Conservation (phyloP, 1,140 invertebrate species). For the Augochlora pura region DNA sequence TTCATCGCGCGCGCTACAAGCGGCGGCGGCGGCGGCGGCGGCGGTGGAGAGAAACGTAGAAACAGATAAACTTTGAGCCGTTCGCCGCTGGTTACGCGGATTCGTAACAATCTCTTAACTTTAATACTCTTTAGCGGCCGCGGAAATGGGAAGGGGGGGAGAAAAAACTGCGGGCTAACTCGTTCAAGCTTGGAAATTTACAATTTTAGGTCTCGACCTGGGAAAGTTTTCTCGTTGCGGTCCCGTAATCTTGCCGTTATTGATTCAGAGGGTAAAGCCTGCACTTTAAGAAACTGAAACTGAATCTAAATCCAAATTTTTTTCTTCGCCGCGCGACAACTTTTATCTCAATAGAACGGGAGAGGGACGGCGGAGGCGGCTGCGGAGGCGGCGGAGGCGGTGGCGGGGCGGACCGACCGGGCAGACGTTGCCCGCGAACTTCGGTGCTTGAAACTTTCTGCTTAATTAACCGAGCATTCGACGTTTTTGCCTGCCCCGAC, state of each 20-base stretch:
- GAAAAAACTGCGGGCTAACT: conserved; percentile 28
- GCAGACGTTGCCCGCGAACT: not conserved
- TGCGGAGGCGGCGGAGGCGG: no score
- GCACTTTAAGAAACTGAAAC: conserved; percentile 14
- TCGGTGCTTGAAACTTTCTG: not conserved
- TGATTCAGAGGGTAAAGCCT: conserved; percentile 28
- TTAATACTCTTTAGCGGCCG: conserved; percentile 41
- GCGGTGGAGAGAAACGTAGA: no score
- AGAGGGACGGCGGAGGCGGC: no score
- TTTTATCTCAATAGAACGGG: conserved; percentile 8
- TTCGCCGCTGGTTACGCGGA: not conserved
- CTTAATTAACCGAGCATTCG: conserved; percentile 10
- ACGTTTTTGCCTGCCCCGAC: not conserved
- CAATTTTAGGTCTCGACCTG: conserved; percentile 38
- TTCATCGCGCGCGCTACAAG: not conserved
- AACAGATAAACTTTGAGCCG: conserved; percentile 6
- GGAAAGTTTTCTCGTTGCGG: conserved; percentile 47
- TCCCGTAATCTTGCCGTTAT: conserved; percentile 35
- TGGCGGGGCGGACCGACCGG: no score
- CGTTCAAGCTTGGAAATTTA: conserved; percentile 45
- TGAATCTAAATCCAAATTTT: conserved; percentile 25
- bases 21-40: no score
- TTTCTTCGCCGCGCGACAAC: not conserved
- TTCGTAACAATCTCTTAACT: conserved; percentile 46
- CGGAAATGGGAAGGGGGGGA: not conserved